Evolutionary conservation across 2,113 vertebrate genomes (phyloP).

Genomic region (Silurus asotus): DNA sequence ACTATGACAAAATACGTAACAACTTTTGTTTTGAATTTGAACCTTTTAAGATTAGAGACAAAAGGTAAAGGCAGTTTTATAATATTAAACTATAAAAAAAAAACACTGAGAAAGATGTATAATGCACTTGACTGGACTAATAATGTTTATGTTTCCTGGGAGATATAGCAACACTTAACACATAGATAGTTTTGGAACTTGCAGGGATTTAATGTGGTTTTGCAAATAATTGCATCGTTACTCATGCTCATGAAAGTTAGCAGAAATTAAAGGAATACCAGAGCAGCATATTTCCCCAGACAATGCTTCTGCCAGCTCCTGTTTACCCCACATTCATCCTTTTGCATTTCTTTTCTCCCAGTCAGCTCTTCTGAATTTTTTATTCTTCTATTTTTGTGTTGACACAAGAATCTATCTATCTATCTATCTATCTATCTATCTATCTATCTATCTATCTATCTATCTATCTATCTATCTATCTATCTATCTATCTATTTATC

Average conservation of each 20-base stretch:
- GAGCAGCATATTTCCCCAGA: constrained; percentile 61
- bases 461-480: no score
- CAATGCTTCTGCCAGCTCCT: constrained; percentile 21
- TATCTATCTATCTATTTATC: no score
- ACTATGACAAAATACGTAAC: neutral
- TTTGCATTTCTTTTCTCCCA: neutral
- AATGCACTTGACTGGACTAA: constrained; percentile 40
- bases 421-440: no score
- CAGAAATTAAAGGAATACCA: constrained; percentile 59
- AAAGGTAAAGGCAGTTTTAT: constrained; percentile 4
- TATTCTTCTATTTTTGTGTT: constrained; percentile 26
- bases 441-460: no score
- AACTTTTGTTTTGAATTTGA: constrained; percentile 20
- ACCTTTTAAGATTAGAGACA: constrained; percentile 16
- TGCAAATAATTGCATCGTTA: constrained; percentile 68
- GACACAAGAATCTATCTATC: neutral
- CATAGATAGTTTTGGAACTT: constrained; percentile 59
- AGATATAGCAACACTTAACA: constrained; percentile 56
- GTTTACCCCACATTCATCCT: constrained; percentile 52
- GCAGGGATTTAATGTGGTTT: constrained; percentile 65
- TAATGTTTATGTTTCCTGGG: constrained; percentile 50
- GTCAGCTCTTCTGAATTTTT: constrained; percentile 38
- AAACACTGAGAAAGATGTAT: neutral
- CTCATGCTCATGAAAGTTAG: constrained; percentile 63
- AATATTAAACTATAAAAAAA: constrained; percentile 2